Evolutionary conservation across 2,888 invertebrate genomes (phyloP).

Genomic region (Podabrus alpinus): DNA sequence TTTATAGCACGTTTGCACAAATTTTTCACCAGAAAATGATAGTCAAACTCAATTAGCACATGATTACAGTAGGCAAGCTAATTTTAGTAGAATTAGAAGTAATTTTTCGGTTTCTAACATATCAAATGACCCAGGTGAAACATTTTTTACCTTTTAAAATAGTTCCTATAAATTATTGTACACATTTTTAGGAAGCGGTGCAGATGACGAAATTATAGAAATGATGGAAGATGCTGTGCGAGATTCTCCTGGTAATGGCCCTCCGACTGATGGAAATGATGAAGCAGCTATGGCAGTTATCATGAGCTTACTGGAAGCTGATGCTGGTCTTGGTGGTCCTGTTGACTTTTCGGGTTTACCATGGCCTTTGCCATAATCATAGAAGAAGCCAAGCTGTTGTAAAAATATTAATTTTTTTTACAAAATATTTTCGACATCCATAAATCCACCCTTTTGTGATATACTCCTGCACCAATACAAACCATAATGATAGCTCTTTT

Average conservation of each 20-base stretch:
- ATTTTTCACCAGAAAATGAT: slow-evolving; percentile 50
- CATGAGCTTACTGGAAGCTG: slow-evolving; percentile 87
- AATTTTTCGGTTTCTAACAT: slow-evolving; percentile 58
- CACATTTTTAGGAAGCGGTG: slow-evolving; percentile 26
- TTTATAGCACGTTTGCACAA: slow-evolving; percentile 54
- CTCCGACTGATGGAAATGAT: slow-evolving; percentile 74
- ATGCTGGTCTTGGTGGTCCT: slow-evolving; percentile 85
- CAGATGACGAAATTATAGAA: slow-evolving; percentile 62
- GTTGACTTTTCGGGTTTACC: slow-evolving; percentile 85
- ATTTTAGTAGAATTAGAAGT: slow-evolving; percentile 52
- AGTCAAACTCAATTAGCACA: slow-evolving; percentile 35
- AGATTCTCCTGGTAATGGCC: slow-evolving; percentile 54
- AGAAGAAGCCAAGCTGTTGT: not conserved
- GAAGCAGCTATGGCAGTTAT: slow-evolving; percentile 92
- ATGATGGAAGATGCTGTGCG: slow-evolving; percentile 61
- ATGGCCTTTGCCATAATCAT: slow-evolving; percentile 74
- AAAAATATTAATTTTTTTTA: not conserved
- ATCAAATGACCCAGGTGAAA: slow-evolving; percentile 58
- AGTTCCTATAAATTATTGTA: not conserved
- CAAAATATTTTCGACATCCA: not conserved
- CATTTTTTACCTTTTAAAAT: not conserved
- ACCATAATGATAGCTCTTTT: not conserved
- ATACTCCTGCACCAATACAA: not conserved
- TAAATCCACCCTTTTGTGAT: not conserved
- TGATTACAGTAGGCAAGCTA: slow-evolving; percentile 8